Evolutionary conservation across 92 coral and sea anemone species (phyloP), one percentile per base, ranked within the genome.

Genomic region (Siderastrea siderea): DNA sequence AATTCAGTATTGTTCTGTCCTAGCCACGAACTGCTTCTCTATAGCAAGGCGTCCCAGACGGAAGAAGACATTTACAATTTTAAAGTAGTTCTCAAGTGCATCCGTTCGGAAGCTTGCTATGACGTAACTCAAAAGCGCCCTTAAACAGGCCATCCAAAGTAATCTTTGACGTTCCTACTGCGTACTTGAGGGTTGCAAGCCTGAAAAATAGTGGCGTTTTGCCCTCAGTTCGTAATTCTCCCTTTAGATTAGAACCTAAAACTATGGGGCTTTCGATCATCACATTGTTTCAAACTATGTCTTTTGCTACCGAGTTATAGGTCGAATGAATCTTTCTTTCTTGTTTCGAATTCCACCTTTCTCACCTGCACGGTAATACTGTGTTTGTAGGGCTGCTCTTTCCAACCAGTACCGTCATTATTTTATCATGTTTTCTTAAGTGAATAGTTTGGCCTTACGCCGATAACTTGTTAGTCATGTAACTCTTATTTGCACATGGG

Each of bases 121-220:
- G 77, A 10, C 59, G 5, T 11, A 0, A 49, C 15, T 73, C 7
- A 16, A 4, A 49, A 43, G 1, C 77, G 2, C 58, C 5, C 59
- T 73, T 17, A 49, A 45, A 3, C 6, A 13, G 50, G 12, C 8
- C 72, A 0, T 15, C 46, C 5, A 47, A 12, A 16, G 38, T 26
- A 26, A 26, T 26, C 38, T 26, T 26, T 26, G 38, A 26, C 38
- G 38, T 26, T 26, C 0, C 38, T 26, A 26, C 38, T 26, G 38
- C 38, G 38, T 26, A 26, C 11, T 44, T 48, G 57, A 53, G 4
- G 4, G 57, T 46, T 3, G 45, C 13, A 46, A 46, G 45, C 11
- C 49, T 51, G 62, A 7, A 51, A 61, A 74, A 74, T 52, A 74
- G 43, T 74, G 78, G 78, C 61, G 9, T 52, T 26, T 74, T 74